Percentiles rank a stretch among this genome's conserved stretches.
These are phyloP conservation scores for Nymphalis polychloros DNA, from an alignment of 2,888 invertebrate species.

Conservation along the genomic window DNA sequence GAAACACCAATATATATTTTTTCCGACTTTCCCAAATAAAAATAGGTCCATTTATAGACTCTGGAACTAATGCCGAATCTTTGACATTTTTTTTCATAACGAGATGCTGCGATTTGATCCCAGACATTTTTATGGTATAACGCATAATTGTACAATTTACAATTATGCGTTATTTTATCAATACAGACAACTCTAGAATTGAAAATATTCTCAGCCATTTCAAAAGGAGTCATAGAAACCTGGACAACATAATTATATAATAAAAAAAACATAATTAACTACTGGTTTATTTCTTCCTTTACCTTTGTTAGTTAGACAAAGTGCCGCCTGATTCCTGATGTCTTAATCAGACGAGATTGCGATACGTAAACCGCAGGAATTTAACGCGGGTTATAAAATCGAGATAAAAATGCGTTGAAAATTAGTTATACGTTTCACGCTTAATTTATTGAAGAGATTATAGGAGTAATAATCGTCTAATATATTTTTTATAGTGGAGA, in stretches of 20 bases:
- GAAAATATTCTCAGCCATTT: not conserved
- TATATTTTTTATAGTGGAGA: conserved; percentile 18
- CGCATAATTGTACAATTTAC: no score
- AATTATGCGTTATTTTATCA: no score
- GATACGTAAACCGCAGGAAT: conserved; percentile 34
- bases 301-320: conserved; percentile 24
- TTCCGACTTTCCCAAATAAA: no score
- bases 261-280: not conserved
- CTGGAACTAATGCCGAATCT: no score
- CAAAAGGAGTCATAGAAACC: not conserved
- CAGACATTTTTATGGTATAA: no score
- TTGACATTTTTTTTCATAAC: no score
- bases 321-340: conserved; percentile 22
- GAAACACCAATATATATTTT: no score
- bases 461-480: conserved; percentile 21
- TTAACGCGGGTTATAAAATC: conserved; percentile 34
- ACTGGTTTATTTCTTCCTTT: conserved; percentile 16
- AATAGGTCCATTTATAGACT: no score
- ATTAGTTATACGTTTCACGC: conserved; percentile 37
- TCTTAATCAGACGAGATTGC: conserved; percentile 37
- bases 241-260: not conserved
- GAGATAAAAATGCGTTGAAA: conserved; percentile 35
- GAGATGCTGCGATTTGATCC: no score
- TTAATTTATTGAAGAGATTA: conserved; percentile 33
- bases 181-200: no score